A percentile compares a stretch with the other conserved stretches of the same genome.
phyloP scores from a whole-genome alignment of 2,888 invertebrate species.

The Cosmopolites sordidus region DNA sequence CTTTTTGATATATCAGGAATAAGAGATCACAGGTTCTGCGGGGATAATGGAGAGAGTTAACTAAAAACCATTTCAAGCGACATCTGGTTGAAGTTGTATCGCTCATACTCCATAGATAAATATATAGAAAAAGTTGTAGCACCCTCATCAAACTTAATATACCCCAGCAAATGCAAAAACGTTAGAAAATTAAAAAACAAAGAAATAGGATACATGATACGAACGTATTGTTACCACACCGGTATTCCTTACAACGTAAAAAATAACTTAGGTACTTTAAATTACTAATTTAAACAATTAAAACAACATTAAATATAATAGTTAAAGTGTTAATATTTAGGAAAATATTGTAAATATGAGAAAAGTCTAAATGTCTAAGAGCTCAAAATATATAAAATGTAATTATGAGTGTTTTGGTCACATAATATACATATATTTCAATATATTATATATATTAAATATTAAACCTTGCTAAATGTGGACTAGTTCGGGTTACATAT shows the following conservation, averaged over 20 bases:
- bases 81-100: background rate
- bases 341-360: slow-evolving; percentile 43
- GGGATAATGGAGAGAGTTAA: slow-evolving; percentile 27
- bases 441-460: slow-evolving; percentile 33
- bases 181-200: slow-evolving; percentile 2
- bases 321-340: slow-evolving; percentile 40
- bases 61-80: background rate
- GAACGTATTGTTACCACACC: slow-evolving; percentile 36
- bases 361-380: slow-evolving; percentile 36
- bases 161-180: slow-evolving; percentile 12
- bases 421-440: slow-evolving; percentile 35
- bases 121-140: slow-evolving; percentile 5
- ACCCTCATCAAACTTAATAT: slow-evolving; percentile 16
- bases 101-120: background rate
- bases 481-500: slow-evolving; percentile 47
- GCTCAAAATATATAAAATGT: slow-evolving; percentile 38
- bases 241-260: slow-evolving; percentile 40
- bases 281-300: slow-evolving; percentile 39
- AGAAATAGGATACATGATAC: slow-evolving; percentile 27
- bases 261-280: slow-evolving; percentile 43
- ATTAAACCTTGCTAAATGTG: slow-evolving; percentile 38
- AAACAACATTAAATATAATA: slow-evolving; percentile 39
- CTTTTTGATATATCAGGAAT: slow-evolving; percentile 47
- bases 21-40: slow-evolving; percentile 49
- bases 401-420: slow-evolving; percentile 43